Percentiles rank a stretch among this genome's conserved stretches.
Evolutionary conservation across 2,113 vertebrate genomes (phyloP).

Genomic region (Cervus canadensis): DNA sequence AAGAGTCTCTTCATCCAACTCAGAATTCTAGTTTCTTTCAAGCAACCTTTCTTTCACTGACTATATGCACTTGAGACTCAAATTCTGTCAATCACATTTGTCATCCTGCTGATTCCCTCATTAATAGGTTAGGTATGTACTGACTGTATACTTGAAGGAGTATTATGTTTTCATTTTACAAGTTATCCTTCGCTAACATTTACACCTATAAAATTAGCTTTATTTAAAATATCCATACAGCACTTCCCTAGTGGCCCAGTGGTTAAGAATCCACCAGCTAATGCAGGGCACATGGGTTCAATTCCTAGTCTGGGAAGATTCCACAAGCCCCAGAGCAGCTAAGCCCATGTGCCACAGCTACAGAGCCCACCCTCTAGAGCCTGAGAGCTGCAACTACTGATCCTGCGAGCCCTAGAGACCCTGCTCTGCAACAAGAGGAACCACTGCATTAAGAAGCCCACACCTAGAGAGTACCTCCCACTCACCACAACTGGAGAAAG

Average conservation of each 20-base stretch:
- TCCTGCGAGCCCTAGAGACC: not conserved
- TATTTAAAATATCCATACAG: not conserved
- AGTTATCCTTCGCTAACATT: not conserved
- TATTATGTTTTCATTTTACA: not conserved
- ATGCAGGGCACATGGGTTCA: not conserved
- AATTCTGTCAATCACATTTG: not conserved
- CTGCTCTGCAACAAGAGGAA: not conserved
- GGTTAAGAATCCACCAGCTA: not conserved
- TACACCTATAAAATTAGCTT: not conserved
- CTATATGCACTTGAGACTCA: not conserved
- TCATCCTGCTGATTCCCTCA: not conserved
- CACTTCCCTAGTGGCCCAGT: not conserved
- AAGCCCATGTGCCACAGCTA: not conserved
- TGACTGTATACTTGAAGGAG: not conserved
- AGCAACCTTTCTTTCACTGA: not conserved
- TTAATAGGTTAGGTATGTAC: not conserved
- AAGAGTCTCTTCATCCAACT: not conserved
- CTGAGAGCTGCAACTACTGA: not conserved
- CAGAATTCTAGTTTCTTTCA: not conserved
- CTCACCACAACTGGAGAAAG: not conserved
- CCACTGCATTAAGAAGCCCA: not conserved
- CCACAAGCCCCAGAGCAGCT: not conserved
- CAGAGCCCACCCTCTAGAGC: fast-evolving
- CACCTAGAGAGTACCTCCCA: not conserved
- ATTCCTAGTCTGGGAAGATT: not conserved